Evolutionary conservation across 2,113 vertebrate genomes (phyloP).

Genomic region (Cephalopholis sonnerati): DNA sequence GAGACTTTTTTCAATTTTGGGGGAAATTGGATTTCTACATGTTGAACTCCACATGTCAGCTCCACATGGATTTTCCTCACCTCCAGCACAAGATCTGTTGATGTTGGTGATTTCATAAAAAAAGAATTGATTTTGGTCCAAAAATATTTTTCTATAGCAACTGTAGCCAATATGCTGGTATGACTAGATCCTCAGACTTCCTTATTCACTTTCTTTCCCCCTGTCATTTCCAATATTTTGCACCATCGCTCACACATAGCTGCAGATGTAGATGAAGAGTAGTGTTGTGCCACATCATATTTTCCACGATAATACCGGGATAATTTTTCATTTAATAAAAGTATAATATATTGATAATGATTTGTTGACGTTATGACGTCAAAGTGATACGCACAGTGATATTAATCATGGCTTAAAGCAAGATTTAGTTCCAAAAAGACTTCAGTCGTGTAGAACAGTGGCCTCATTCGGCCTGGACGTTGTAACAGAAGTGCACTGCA

Average conservation of each 20-base stretch:
- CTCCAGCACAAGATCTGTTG: background rate
- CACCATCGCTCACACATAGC: background rate
- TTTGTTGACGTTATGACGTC: no score
- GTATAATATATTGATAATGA: no score
- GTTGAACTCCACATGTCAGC: background rate
- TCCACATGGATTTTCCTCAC: background rate
- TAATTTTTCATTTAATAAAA: no score
- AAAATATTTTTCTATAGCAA: background rate
- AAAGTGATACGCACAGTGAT: no score
- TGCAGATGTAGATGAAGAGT: background rate
- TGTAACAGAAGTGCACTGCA: no score
- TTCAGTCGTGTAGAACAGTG: no score
- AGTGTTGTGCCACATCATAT: no score
- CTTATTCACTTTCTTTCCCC: background rate
- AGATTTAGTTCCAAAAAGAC: no score
- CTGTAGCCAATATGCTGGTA: background rate
- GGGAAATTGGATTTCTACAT: slow-evolving; percentile 4
- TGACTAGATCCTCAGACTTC: background rate
- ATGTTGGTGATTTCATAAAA: background rate
- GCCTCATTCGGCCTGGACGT: no score
- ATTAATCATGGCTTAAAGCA: no score
- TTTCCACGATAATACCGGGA: no score
- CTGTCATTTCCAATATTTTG: no score
- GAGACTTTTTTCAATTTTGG: background rate
- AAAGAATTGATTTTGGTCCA: background rate